Evolutionary conservation across 2,888 invertebrate species (phyloP).

Genomic region (Cyaniris semiargus): DNA sequence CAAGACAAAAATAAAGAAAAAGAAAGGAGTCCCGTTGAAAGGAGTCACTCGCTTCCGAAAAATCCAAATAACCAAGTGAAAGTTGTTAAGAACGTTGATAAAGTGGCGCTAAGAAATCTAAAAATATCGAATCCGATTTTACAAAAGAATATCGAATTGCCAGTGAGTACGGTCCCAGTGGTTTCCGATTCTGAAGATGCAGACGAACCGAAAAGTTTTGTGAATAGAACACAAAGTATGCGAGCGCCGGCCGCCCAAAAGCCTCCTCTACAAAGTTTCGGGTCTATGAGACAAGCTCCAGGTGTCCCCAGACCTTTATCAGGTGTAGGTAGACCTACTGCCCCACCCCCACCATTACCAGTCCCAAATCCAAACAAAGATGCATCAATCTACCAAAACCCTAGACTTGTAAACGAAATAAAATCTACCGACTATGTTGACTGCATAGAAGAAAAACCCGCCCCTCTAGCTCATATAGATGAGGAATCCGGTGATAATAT

Average conservation of each 20-base stretch:
- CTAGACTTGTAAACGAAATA: conserved; percentile 61
- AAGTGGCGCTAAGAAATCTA: conserved; percentile 85
- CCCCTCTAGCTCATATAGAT: conserved; percentile 82
- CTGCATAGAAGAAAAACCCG: conserved; percentile 85
- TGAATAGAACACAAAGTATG: conserved; percentile 92
- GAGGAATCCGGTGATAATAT: conserved; percentile 88
- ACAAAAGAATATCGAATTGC: conserved; percentile 83
- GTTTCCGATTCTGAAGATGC: conserved; percentile 74
- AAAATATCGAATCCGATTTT: conserved; percentile 92
- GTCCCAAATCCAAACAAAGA: conserved; percentile 48
- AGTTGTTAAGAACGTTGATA: conserved; percentile 84
- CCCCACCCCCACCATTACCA: conserved; percentile 88
- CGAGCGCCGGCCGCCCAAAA: conserved; percentile 80
- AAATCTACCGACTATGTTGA: conserved; percentile 86
- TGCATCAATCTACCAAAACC: conserved; percentile 80
- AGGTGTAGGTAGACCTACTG: conserved; percentile 86
- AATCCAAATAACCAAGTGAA: conserved; percentile 80
- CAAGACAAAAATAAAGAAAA: conserved; percentile 79
- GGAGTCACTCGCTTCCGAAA: conserved; percentile 81
- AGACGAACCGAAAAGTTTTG: conserved; percentile 80
- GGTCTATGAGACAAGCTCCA: conserved; percentile 89
- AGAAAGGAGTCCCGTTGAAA: conserved; percentile 71
- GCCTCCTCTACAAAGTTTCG: conserved; percentile 87
- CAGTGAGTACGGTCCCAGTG: conserved; percentile 82
- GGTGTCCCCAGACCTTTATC: conserved; percentile 86